Evolutionary conservation across 2,888 invertebrate species (phyloP).

Genomic region (Terebella lapidaria): DNA sequence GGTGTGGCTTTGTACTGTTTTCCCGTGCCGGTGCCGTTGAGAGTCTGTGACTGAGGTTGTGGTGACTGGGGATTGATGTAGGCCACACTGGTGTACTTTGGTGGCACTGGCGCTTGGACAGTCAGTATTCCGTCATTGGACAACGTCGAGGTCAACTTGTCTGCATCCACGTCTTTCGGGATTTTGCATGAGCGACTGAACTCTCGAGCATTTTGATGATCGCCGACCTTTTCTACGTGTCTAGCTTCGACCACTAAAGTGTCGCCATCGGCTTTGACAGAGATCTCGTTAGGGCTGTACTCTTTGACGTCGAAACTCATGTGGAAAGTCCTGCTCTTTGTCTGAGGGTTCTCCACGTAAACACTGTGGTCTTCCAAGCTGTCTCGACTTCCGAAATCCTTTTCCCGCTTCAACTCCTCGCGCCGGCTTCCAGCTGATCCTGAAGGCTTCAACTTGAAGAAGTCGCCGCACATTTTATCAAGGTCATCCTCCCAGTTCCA

Average conservation of each 20-base stretch:
- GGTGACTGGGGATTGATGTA: not conserved
- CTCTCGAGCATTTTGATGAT: slow-evolving; percentile 9
- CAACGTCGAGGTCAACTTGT: slow-evolving; percentile 17
- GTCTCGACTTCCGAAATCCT: slow-evolving; percentile 16
- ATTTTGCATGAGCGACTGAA: slow-evolving; percentile 20
- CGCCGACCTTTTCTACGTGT: slow-evolving; percentile 12
- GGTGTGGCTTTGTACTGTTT: not conserved
- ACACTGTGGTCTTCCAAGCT: slow-evolving; percentile 17
- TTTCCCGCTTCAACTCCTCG: not conserved
- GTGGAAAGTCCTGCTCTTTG: slow-evolving; percentile 19
- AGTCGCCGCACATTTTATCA: slow-evolving; percentile 12
- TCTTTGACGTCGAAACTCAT: slow-evolving; percentile 25
- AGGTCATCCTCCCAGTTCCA: slow-evolving; percentile 3
- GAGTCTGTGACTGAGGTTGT: too few species aligned
- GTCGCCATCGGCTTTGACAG: slow-evolving; percentile 16
- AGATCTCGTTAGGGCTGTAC: slow-evolving; percentile 18
- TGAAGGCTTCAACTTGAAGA: slow-evolving; percentile 18
- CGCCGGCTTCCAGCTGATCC: not conserved
- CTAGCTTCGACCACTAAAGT: slow-evolving; percentile 17
- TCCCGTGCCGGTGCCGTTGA: not conserved
- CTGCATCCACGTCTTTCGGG: slow-evolving; percentile 21
- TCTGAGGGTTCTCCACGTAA: slow-evolving; percentile 17
- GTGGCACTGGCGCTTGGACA: slow-evolving; percentile 20
- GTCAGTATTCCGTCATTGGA: slow-evolving; percentile 23
- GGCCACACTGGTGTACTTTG: slow-evolving; percentile 14